Evolutionary conservation across 2,888 invertebrate genomes (phyloP), one percentile per base, ranked within the genome.

Genomic region (Argyresthia goedartella): DNA sequence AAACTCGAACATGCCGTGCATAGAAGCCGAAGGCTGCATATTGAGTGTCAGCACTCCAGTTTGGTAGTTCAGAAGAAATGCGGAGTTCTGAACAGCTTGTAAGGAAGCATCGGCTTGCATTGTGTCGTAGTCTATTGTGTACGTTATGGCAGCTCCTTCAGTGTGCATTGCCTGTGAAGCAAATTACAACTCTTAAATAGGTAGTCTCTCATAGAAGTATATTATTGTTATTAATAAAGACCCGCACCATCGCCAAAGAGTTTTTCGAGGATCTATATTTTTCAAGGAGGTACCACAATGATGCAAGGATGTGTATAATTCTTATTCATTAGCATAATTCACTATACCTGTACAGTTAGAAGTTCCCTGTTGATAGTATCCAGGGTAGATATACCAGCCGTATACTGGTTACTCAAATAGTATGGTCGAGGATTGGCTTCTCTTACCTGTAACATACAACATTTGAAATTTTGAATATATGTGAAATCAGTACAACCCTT

Each of bases 1-100:
- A 58, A 91, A 91, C 58, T 80, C 79, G 62, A 91, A 90, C 77
- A 87, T 89, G 54, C 92, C 92, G 33, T 79, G 79, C 90, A 91
- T 90, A 51, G 76, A 73, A 8, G 71, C 67, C 1, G 81, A 77
- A 1, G 89, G 88, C 56, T 79, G 74, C 50, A 90, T 88, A 60
- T 81, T 84, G 16, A 90, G 71, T 0, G 61, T 67, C 14, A 91
- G 65, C 14, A 76, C 70, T 7, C 90, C 91, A 0, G 76, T 76
- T 7, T 59, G 54, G 0, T 59, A 42, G 60, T 88, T 57, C 25
- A 90, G 59, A 0, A 55, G 42, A 59, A 90, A 89, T 1, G 88
- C 81, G 0, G 65, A 61, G 4, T 73, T 60, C 41, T 63, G 66
- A 10, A 88, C 76, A 25, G 11, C 25, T 25, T 69, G 68, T 34